Conservation (phyloP, 2,888 invertebrate genomes). For the Hydriomena furcata region DNA sequence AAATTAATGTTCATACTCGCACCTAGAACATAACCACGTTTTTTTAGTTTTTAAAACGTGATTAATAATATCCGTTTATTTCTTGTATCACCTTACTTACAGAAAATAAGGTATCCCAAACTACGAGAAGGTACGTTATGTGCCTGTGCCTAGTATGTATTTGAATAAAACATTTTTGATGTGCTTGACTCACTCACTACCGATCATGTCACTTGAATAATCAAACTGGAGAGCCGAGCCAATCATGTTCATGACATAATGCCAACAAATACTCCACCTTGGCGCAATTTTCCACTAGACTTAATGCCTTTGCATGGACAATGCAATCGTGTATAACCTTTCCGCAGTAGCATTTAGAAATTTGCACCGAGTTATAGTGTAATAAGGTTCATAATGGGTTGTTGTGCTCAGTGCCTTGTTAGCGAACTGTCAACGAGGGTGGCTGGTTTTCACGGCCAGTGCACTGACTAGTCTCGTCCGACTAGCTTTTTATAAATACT, state of each 20-base stretch:
- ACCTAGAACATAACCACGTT: too few species aligned
- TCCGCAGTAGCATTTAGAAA: constrained; percentile 17
- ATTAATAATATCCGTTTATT: too few species aligned
- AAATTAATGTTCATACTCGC: too few species aligned
- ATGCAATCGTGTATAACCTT: constrained; percentile 36
- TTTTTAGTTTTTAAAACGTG: too few species aligned
- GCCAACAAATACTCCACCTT: constrained; percentile 36
- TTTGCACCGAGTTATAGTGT: constrained; percentile 17
- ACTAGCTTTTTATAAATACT: constrained; percentile 5
- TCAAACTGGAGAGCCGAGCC: constrained; percentile 7
- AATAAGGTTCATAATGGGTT: constrained; percentile 37
- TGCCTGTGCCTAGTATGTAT: too few species aligned
- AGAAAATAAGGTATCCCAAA: too few species aligned
- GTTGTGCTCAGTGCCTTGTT: constrained; percentile 7
- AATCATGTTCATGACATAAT: constrained; percentile 34
- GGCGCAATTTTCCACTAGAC: constrained; percentile 52
- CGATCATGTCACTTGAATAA: neutral
- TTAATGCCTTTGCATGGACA: constrained; percentile 52
- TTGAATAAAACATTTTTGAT: too few species aligned
- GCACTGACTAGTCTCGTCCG: constrained; percentile 42
- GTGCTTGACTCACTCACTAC: too few species aligned
- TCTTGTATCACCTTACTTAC: too few species aligned
- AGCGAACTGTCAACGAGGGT: constrained; percentile 32
- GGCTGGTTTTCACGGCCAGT: constrained; percentile 54
- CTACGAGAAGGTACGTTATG: too few species aligned